phyloP scores from a whole-genome alignment of 2,888 invertebrate species.

The Eristalinus aeneus region DNA sequence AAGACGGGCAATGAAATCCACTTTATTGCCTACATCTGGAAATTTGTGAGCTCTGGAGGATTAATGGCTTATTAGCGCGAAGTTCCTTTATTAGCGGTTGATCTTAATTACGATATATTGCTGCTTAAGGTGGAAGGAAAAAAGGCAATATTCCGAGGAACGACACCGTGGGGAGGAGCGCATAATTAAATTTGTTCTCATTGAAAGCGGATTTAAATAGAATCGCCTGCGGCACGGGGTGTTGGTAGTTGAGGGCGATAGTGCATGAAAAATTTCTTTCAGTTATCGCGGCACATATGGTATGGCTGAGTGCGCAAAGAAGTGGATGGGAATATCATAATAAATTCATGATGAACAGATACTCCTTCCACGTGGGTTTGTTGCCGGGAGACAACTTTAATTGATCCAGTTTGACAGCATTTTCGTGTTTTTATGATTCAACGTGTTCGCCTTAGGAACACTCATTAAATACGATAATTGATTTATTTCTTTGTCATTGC shows the following conservation, averaged over 20 bases:
- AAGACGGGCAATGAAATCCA: conserved; percentile 69
- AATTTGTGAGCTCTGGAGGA: conserved; percentile 60
- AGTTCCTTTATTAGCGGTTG: conserved; percentile 66
- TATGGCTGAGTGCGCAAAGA: not conserved
- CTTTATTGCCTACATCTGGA: conserved; percentile 67
- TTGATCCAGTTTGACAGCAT: not conserved
- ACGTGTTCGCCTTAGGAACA: no score
- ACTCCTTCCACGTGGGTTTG: not conserved
- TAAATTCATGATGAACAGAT: not conserved
- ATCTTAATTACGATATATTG: conserved; percentile 64
- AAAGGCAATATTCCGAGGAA: conserved; percentile 1
- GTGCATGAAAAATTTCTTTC: not conserved
- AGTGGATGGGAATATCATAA: not conserved
- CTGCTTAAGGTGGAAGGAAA: conserved; percentile 12
- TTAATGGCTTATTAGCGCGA: conserved; percentile 66
- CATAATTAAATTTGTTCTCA: conserved; percentile 33
- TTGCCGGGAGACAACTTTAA: not conserved
- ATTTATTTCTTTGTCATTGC: no score
- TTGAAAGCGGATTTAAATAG: conserved; percentile 8
- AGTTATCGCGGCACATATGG: not conserved
- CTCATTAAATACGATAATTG: no score
- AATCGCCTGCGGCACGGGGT: not conserved
- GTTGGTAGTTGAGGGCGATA: not conserved
- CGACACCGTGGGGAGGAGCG: not conserved
- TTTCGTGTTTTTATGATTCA: no score